Evolutionary conservation across 2,113 vertebrate genomes (phyloP).

Genomic region (Saimiri boliviensis): DNA sequence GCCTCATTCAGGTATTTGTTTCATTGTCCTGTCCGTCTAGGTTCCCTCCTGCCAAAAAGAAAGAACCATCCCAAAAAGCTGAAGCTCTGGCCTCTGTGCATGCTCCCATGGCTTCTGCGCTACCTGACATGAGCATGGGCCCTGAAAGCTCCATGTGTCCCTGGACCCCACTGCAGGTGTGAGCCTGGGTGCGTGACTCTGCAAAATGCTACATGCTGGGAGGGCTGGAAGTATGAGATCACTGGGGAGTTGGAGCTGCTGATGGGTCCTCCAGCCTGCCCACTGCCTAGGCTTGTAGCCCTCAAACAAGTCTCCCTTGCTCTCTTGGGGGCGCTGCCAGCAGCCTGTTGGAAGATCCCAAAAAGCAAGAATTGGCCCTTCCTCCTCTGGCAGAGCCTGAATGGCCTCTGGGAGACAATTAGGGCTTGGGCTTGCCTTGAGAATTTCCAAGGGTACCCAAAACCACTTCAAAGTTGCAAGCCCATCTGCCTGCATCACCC

Average conservation of each 20-base stretch:
- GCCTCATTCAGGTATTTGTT: neutral
- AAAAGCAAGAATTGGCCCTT: neutral
- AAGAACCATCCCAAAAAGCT: neutral
- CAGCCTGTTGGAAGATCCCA: neutral
- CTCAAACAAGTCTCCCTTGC: neutral
- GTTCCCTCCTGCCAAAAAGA: neutral
- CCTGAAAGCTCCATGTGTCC: neutral
- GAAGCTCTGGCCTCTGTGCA: neutral
- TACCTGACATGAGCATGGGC: neutral
- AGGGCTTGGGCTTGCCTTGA: neutral
- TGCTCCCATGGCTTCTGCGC: neutral
- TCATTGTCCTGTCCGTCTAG: neutral
- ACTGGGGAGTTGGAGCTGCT: neutral
- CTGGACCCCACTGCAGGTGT: neutral
- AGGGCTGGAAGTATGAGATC: neutral
- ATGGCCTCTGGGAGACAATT: neutral
- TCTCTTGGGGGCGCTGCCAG: neutral
- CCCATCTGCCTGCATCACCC: neutral
- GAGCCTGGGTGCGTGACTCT: neutral
- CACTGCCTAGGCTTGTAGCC: neutral
- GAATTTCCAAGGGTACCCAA: neutral
- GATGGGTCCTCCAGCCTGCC: neutral
- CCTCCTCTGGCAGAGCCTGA: neutral
- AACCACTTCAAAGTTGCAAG: conserved; percentile 5
- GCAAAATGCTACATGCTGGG: neutral